phyloP scores from a whole-genome alignment of 2,888 invertebrate genomes.

The Apotomis capreana region DNA sequence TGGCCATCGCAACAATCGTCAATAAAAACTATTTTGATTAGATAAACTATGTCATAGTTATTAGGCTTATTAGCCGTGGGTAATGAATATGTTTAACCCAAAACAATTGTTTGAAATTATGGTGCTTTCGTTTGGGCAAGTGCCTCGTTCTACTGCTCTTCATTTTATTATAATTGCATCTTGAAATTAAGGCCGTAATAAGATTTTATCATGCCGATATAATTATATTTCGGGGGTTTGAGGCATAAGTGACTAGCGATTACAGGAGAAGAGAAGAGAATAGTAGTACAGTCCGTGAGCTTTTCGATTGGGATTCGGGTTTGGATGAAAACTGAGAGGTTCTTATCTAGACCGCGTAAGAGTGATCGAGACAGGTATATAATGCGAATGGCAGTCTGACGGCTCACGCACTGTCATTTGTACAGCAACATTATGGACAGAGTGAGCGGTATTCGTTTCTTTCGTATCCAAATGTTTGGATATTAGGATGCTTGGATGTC shows the following conservation, averaged over 20 bases:
- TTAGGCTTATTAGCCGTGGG: constrained; percentile 39
- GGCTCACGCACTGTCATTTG: too few species aligned
- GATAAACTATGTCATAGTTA: constrained; percentile 31
- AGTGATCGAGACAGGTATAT: too few species aligned
- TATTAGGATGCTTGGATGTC: too few species aligned
- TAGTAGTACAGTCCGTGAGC: too few species aligned
- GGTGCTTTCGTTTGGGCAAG: constrained; percentile 46
- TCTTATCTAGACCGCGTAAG: too few species aligned
- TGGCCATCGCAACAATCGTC: constrained; percentile 8
- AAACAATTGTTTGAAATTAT: constrained; percentile 30
- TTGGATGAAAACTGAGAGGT: too few species aligned
- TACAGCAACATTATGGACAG: too few species aligned
- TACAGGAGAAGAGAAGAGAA: background rate
- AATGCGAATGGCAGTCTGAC: too few species aligned
- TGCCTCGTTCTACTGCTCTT: constrained; percentile 47
- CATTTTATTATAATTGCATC: constrained; percentile 38
- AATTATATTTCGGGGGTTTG: constrained; percentile 23
- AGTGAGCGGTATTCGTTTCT: too few species aligned
- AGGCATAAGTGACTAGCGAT: constrained; percentile 19
- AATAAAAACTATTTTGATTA: constrained; percentile 23
- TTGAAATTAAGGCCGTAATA: constrained; percentile 48
- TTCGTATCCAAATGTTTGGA: too few species aligned
- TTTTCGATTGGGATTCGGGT: too few species aligned
- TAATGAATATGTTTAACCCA: constrained; percentile 29
- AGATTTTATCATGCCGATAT: constrained; percentile 47